Percentiles rank a stretch among this genome's conserved stretches.
These are phyloP conservation scores for Ceratoteleas bidentatus DNA, from an alignment of 1,140 invertebrate genomes.

Conservation along the genomic window DNA sequence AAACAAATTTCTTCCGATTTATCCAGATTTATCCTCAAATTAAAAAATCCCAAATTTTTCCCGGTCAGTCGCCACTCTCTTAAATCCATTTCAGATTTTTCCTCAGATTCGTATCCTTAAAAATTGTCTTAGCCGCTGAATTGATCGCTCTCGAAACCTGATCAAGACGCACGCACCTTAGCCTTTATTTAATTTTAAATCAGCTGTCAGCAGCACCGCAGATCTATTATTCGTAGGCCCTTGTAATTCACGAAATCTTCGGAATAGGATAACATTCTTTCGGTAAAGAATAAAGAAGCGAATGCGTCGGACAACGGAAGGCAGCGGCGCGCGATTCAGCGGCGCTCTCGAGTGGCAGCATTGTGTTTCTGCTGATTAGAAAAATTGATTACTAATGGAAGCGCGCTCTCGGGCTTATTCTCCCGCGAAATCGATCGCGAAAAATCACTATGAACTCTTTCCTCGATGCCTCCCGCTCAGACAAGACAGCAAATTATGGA, in stretches of 20 bases:
- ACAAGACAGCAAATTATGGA: conserved; percentile 33
- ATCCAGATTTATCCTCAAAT: too few relatives aligned
- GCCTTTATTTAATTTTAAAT: conserved; percentile 63
- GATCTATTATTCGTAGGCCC: conserved; percentile 67
- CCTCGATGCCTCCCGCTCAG: conserved; percentile 29
- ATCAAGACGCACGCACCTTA: conserved; percentile 40
- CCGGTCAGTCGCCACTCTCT: too few relatives aligned
- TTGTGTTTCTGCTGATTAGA: conserved; percentile 65
- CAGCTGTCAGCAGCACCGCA: conserved; percentile 69
- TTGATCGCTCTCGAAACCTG: conserved; percentile 22
- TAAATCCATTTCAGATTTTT: too few relatives aligned
- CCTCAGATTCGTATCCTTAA: background rate
- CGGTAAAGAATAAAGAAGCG: conserved; percentile 67
- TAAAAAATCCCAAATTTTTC: too few relatives aligned
- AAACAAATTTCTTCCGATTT: too few relatives aligned
- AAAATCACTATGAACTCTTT: conserved; percentile 60
- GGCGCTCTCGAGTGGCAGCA: conserved; percentile 46
- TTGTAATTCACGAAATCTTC: conserved; percentile 72
- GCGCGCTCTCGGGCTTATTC: conserved; percentile 61
- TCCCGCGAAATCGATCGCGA: conserved; percentile 65
- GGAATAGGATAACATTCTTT: conserved; percentile 62
- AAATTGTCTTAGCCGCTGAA: background rate
- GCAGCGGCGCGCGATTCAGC: conserved; percentile 63
- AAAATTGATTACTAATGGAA: conserved; percentile 67
- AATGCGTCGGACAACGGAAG: conserved; percentile 65